Evolutionary conservation across 2,113 vertebrate genomes (phyloP), one percentile per base, ranked within the genome.

Genomic region (Peucedramus taeniatus): DNA sequence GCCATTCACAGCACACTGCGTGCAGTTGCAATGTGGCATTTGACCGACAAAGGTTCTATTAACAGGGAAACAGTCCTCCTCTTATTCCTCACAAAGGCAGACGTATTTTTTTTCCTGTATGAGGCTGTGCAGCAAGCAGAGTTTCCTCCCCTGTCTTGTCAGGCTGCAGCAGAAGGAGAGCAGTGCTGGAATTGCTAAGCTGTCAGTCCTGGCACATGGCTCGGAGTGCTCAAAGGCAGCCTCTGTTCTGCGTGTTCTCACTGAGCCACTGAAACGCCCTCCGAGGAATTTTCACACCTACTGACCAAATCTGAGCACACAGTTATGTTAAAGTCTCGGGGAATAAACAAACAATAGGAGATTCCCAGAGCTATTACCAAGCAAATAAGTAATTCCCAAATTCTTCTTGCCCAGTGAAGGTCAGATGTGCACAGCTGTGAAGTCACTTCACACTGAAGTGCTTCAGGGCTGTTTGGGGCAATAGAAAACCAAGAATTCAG

Each of bases 321-420:
- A 83, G 60, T 83, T 66, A 11, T 6, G 26, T 82, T 76, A 89
- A 90, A 95, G 90, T 64, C 49, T 81, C 0, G 0, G 81, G 72
- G 78, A 92, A 76, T 94, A 95, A 97, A 89, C 86, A 92, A 96
- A 95, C 93, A 95, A 94, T 90, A 74, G 87, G 84, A 97, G 95
- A 83, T 72, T 86, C 68, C 89, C 85, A 84, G 89, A 91, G 37
- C 68, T 84, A 70, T 96, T 92, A 72, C 81, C 83, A 37, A 68
- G 81, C 88, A 94, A 93, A 86, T 87, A 84, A 94, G 57, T 80
- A 61, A 75, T 87, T 95, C 81, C 63, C 85, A 88, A 96, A 81
- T 45, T 87, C 28, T 94, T 95, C 64, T 27, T 81, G 49, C 44
- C 30, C 15, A 9, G 2, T 42, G 56, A 91, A 83, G 90, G 89